A percentile compares a stretch with the other conserved stretches of the same genome.
phyloP scores from a whole-genome alignment of 2,113 vertebrate genomes.

The Choloepus hoffmanni region DNA sequence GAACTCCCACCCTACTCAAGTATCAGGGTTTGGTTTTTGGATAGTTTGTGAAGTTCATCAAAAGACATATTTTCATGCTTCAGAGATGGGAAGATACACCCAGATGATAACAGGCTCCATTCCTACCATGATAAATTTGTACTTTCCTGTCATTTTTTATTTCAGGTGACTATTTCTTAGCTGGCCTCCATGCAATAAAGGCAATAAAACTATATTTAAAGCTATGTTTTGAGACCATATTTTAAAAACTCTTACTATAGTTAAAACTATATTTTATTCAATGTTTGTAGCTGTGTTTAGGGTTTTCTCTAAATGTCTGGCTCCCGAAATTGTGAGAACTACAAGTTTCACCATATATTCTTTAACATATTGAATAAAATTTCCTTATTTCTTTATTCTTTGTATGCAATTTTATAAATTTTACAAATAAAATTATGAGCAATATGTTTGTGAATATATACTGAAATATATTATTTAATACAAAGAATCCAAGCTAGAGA shows the following conservation, averaged over 20 bases:
- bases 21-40: neutral
- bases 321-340: neutral
- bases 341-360: neutral
- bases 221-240: neutral
- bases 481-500: neutral
- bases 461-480: neutral
- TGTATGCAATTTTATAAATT: neutral
- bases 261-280: neutral
- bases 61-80: neutral
- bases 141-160: neutral
- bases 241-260: neutral
- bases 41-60: neutral
- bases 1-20: neutral
- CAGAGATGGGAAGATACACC: neutral
- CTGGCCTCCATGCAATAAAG: neutral
- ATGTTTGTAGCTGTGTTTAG: neutral
- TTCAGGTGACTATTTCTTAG: neutral
- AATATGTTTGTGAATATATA: neutral
- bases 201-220: neutral
- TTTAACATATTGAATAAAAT: neutral
- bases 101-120: neutral
- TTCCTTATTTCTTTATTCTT: neutral
- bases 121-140: neutral
- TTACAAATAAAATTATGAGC: neutral
- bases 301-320: neutral